A percentile compares a stretch with the other conserved stretches of the same genome.
These are phyloP conservation scores for Hyles vespertilio DNA, from an alignment of 1,140 invertebrate genomes.

Conservation along the genomic window DNA sequence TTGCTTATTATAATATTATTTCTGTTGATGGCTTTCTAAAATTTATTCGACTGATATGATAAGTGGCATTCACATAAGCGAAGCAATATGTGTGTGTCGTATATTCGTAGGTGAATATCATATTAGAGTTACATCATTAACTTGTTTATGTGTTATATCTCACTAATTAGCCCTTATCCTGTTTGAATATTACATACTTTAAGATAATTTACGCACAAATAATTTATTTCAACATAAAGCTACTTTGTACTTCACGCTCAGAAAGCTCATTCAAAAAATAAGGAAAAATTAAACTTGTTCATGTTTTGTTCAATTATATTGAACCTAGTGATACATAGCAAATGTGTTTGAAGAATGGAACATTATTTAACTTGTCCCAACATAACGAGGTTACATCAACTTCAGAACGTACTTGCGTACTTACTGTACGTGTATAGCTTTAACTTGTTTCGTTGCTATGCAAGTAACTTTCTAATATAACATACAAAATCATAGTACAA, in stretches of 20 bases:
- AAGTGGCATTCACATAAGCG: constrained; percentile 23
- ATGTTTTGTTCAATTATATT: constrained; percentile 3
- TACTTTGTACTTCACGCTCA: not conserved
- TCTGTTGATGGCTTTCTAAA: constrained; percentile 32
- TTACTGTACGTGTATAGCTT: constrained; percentile 49
- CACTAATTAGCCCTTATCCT: too few relatives aligned
- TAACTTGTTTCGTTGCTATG: constrained; percentile 61
- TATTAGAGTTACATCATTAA: constrained; percentile 37
- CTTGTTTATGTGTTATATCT: constrained; percentile 26
- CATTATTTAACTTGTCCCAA: constrained; percentile 43
- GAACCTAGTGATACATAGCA: constrained; percentile 18
- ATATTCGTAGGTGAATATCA: constrained; percentile 29
- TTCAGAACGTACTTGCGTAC: constrained; percentile 49
- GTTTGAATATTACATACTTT: too few relatives aligned
- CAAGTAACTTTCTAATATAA: constrained; percentile 68
- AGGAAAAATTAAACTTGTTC: not conserved
- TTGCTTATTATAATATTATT: constrained; percentile 16
- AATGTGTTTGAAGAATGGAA: constrained; percentile 32
- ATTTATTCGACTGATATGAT: constrained; percentile 29
- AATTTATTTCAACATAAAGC: too few relatives aligned
- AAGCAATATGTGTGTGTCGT: constrained; percentile 23
- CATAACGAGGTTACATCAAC: constrained; percentile 56
- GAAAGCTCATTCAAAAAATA: not conserved
- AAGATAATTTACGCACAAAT: too few relatives aligned
- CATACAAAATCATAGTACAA: constrained; percentile 28